A percentile compares a stretch with the other conserved stretches of the same genome.
phyloP scores from a whole-genome alignment of 2,888 invertebrate species.

The Chrysomela aeneicollis region DNA sequence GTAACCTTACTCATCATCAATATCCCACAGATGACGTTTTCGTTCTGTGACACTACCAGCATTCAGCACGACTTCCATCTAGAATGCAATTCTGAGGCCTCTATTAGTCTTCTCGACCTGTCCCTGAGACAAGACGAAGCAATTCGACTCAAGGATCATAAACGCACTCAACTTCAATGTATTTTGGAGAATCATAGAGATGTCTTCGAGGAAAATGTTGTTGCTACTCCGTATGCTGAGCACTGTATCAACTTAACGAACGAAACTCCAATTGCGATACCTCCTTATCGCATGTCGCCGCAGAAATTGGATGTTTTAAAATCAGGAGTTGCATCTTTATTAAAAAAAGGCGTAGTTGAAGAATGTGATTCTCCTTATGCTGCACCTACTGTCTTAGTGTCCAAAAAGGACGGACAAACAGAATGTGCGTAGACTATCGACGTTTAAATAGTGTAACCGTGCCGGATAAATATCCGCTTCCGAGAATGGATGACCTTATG shows the following conservation, averaged over 20 bases:
- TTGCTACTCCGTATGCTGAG: constrained; percentile 44
- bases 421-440: constrained; percentile 40
- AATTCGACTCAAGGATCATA: neutral
- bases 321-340: constrained; percentile 47
- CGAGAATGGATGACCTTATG: constrained; percentile 38
- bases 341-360: constrained; percentile 49
- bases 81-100: constrained; percentile 10
- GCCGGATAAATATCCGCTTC: constrained; percentile 38
- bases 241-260: constrained; percentile 27
- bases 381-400: constrained; percentile 53
- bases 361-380: constrained; percentile 56
- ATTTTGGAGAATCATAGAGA: neutral
- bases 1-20: constrained; percentile 30
- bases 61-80: constrained; percentile 9
- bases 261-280: constrained; percentile 46
- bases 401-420: constrained; percentile 42
- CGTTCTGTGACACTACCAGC: constrained; percentile 3
- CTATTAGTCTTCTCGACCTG: constrained; percentile 15
- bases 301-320: constrained; percentile 38
- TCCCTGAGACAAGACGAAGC: constrained; percentile 17
- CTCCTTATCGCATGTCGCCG: constrained; percentile 51
- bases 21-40: constrained; percentile 22
- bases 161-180: neutral
- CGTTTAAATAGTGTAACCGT: constrained; percentile 39
- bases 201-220: constrained; percentile 5